Evolutionary conservation across 2,888 invertebrate species (phyloP).

Genomic region (Rambutsinella grinnellia): DNA sequence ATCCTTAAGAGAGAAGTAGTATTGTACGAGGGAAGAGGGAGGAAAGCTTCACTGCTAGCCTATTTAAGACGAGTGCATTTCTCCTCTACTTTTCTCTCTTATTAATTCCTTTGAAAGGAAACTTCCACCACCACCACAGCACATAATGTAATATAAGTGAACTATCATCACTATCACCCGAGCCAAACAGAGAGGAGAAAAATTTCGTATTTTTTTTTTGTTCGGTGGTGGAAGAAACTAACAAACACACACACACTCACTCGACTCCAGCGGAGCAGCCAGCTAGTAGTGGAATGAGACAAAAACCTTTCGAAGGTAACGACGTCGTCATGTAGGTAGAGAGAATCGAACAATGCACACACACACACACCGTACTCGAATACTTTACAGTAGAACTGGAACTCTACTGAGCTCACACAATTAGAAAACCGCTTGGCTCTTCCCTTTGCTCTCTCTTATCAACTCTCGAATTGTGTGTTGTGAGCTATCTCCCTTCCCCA

Average conservation of each 20-base stretch:
- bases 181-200: too few species aligned
- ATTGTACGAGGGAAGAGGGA: background rate
- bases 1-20: background rate
- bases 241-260: conserved; percentile 29
- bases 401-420: background rate
- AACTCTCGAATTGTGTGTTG: too few species aligned
- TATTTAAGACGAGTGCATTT: background rate
- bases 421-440: background rate
- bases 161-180: conserved; percentile 18
- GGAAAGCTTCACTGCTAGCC: background rate
- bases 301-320: conserved; percentile 45
- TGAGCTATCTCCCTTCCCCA: too few species aligned
- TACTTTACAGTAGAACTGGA: background rate
- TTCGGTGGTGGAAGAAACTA: background rate
- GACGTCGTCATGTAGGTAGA: conserved; percentile 30
- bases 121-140: conserved; percentile 5
- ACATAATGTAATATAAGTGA: background rate
- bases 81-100: background rate
- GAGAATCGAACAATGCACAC: background rate
- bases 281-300: conserved; percentile 49
- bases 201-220: too few species aligned
- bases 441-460: background rate
- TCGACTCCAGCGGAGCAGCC: conserved; percentile 25
- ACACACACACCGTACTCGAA: background rate
- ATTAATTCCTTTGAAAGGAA: background rate